phyloP scores from a whole-genome alignment of 2,797 vertebrate species.

The Amblyraja radiata region DNA sequence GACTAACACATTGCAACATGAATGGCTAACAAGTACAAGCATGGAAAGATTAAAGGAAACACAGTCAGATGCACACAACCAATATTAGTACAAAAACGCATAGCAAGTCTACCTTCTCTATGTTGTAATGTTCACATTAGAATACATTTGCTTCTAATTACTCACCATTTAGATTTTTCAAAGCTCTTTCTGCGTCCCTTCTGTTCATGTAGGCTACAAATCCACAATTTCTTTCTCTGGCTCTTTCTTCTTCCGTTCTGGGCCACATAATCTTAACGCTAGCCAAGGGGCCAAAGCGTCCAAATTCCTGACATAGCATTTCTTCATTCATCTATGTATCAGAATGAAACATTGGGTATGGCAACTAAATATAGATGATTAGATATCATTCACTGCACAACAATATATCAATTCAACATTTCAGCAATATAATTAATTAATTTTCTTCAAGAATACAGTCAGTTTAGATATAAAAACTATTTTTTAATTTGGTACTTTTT shows the following conservation, averaged over 20 bases:
- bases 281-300: conserved; percentile 90
- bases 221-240: conserved; percentile 95
- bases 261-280: conserved; percentile 99
- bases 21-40: background rate
- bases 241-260: conserved; percentile 94
- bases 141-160: background rate
- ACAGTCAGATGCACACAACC: background rate
- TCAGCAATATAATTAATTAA: background rate
- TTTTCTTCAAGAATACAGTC: too few species aligned
- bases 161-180: conserved; percentile 94
- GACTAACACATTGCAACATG: background rate
- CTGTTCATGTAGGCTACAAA: conserved; percentile 99
- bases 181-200: conserved; percentile 93
- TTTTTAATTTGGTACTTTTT: too few species aligned
- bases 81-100: too few species aligned
- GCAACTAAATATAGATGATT: background rate
- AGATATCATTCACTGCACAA: background rate
- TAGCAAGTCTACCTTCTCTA: too few species aligned
- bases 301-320: conserved; percentile 98
- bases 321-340: conserved; percentile 90
- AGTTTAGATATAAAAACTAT: too few species aligned
- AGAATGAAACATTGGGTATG: conserved; percentile 9
- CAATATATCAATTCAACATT: background rate
- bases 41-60: background rate
- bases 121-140: background rate